Percentiles rank a stretch among this genome's conserved stretches.
These are phyloP conservation scores for Ochlodes sylvanus DNA, from an alignment of 2,888 invertebrate species.

Conservation along the genomic window DNA sequence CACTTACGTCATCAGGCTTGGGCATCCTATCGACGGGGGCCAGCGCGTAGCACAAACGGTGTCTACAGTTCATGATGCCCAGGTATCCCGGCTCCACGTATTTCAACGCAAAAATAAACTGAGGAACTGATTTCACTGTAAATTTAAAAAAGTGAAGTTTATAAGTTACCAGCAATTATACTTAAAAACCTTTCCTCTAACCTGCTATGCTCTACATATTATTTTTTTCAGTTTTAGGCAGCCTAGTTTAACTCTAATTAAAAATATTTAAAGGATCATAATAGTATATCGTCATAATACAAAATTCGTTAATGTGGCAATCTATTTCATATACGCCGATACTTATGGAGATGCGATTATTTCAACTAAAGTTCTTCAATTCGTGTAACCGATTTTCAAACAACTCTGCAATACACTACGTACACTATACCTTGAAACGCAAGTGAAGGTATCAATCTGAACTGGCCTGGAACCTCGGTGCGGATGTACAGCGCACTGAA, in stretches of 20 bases:
- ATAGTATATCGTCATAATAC: no score
- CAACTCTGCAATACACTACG: no score
- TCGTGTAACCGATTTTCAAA: no score
- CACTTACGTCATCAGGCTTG: constrained; percentile 51
- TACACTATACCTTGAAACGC: constrained; percentile 55
- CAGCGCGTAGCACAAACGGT: constrained; percentile 57
- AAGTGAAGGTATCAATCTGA: constrained; percentile 55
- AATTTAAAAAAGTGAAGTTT: constrained; percentile 19
- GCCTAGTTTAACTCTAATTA: no score
- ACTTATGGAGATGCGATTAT: no score
- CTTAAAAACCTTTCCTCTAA: no score
- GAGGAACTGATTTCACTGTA: constrained; percentile 44
- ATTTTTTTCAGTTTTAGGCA: no score
- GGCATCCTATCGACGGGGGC: constrained; percentile 64
- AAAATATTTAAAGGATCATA: no score
- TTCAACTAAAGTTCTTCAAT: no score
- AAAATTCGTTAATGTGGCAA: no score
- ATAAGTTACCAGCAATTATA: background rate
- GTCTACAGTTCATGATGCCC: constrained; percentile 63
- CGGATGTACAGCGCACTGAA: constrained; percentile 60
- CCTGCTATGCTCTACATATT: no score
- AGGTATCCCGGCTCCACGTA: constrained; percentile 60
- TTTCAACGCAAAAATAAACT: constrained; percentile 56
- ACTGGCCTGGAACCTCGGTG: constrained; percentile 55
- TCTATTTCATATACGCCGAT: no score